Conservation (phyloP, 2,888 invertebrate species). For the Temnothorax rugatulus region DNA sequence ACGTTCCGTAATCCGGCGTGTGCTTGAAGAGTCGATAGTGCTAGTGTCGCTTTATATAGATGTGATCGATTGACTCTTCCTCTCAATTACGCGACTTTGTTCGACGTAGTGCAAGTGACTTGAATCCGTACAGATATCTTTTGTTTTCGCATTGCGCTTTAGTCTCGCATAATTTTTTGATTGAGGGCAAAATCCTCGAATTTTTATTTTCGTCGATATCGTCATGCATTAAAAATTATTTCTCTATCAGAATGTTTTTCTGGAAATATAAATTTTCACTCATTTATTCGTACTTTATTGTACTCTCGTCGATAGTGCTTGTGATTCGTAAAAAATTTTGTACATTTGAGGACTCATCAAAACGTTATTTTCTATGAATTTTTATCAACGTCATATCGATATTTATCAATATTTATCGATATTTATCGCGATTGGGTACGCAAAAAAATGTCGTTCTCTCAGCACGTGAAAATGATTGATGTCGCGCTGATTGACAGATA, state of each 20-base stretch:
- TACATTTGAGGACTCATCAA: neutral
- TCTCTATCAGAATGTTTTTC: neutral
- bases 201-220: constrained; percentile 4
- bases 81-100: neutral
- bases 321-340: neutral
- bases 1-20: neutral
- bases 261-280: neutral
- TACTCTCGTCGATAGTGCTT: neutral
- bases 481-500: constrained; percentile 35
- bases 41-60: constrained; percentile 31
- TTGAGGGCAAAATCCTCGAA: no score
- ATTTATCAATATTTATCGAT: constrained; percentile 2
- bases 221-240: neutral
- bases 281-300: neutral
- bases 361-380: constrained; percentile 20
- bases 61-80: neutral
- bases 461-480: constrained; percentile 25
- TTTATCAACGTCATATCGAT: constrained; percentile 25
- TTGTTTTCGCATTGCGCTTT: neutral
- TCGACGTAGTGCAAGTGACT: constrained; percentile 37
- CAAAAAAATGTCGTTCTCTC: neutral
- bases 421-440: constrained; percentile 26
- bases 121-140: neutral
- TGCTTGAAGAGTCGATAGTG: constrained; percentile 23
- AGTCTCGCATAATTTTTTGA: neutral